Evolutionary conservation across 2,888 invertebrate species (phyloP), one percentile per base, ranked within the genome.

Genomic region (Platynereis dumerilii): DNA sequence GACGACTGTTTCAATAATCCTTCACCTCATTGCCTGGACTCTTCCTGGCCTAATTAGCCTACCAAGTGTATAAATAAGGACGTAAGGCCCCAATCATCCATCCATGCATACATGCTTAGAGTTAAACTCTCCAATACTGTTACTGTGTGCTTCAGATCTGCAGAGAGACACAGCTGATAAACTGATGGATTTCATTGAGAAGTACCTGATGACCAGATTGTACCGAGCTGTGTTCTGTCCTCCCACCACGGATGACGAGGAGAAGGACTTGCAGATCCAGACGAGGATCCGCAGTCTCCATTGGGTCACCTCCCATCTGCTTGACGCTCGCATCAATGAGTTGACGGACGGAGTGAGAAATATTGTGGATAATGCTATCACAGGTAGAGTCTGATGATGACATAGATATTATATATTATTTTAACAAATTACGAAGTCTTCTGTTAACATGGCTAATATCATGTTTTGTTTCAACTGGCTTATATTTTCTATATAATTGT

Each of bases 281-380:
- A 92, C 92, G 7, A 90, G 96, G 66, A 98, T 99, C 76, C 90
- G 98, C 57, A 93, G 94, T 80, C 87, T 99, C 63, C 93, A 94
- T 84, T 99, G 99, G 99, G 93, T 99, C 10, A 94, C 94, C 66
- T 92, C 94, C 59, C 90, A 92, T 69, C 95, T 96, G 85, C 88
- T 99, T 64, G 96, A 96, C 78, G 95, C 96, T 78, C 89, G 91
- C 75, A 91, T 99, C 70, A 93, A 95, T 79, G 92, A 96, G 81
- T 89, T 90, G 12, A 90, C 91, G 81, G 88, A 91, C 0, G 90
- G 90, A 76, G 93, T 95, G 10, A 86, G 94, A n/a, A 92, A 93
- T 78, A 87, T 94, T 64, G 90, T 96, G n/a, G 96, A 96, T 81
- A 90, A 91, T 73, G 94, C 96, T 48, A 96, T 96, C 74, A 94